Base-by-base conservation (phyloP, 2,113 vertebrate genomes). In the Cygnus atratus region DNA sequence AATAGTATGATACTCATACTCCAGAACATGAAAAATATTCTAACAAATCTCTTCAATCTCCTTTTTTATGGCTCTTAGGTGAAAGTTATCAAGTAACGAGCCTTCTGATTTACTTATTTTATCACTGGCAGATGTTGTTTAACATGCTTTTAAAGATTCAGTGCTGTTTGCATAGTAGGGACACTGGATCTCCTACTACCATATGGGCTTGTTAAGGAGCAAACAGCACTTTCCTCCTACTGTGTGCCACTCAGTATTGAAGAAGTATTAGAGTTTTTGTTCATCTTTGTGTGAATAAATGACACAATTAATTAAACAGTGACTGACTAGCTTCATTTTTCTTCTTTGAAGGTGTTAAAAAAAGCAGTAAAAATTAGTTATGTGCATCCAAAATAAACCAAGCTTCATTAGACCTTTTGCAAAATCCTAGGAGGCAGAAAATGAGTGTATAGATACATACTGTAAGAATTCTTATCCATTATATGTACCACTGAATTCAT, bases 101-200 rank as follows among this genome's bases (percentile, higher is more conserved):
- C 77, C 66, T 95, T 90, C 74, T 93, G 87, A 14, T 93, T 95
- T 89, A 82, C 71, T 96, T 96, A 92, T 88, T 94, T 97, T 93
- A 83, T 95, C 58, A 79, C 77, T 84, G 84, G 63, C 87, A 97
- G 93, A 95, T 96, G 93, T 95, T 96, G 73, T 91, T 97, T 95
- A 87, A 70, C 54, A 73, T 48, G 65, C 66, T 82, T 96, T 92
- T 87, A 93, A 93, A 90, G 77, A 93, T 61, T 96, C 79, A 75
- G 48, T 82, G 86, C 37, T 95, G 92, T 93, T 95, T 87, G 88
- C 93, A 84, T 82, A 90, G 84, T 93, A 78, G 90, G 93, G 93
- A 96, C 93, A 79, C 80, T 96, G 95, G 80, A 94, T 96, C 92
- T 96, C 88, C 82, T 95, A 96, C 83, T 87, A 94, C 92, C 93